These are phyloP conservation scores for Chloebia gouldiae DNA, from an alignment of 2,113 vertebrate genomes.

Conservation along the genomic window DNA sequence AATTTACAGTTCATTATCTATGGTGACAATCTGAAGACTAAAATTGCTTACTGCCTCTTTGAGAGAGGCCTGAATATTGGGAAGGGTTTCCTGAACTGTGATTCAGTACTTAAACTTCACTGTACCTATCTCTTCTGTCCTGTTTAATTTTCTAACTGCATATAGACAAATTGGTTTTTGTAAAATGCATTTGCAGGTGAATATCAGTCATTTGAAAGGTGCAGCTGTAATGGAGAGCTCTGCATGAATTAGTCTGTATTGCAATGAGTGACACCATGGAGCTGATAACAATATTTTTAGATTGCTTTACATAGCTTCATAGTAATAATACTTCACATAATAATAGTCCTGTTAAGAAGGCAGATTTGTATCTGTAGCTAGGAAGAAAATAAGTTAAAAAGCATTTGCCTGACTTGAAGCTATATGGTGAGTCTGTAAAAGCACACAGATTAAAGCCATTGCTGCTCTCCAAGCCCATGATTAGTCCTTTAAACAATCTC, in stretches of 20 bases:
- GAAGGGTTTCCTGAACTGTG: neutral
- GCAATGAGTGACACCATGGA: neutral
- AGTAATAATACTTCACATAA: slow-evolving; percentile 7
- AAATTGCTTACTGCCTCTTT: neutral
- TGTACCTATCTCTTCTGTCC: neutral
- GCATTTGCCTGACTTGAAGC: neutral
- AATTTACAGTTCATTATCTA: neutral
- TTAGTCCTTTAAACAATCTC: neutral
- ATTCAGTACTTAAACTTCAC: neutral
- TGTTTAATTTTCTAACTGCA: neutral
- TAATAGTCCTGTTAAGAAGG: neutral
- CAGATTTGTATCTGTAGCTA: neutral
- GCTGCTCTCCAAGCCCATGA: neutral
- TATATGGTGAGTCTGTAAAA: neutral
- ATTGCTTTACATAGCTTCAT: neutral
- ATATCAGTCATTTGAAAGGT: neutral
- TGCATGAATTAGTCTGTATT: neutral
- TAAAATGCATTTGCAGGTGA: neutral
- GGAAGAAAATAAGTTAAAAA: neutral
- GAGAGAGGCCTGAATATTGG: neutral
- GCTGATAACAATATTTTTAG: neutral
- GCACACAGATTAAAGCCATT: neutral
- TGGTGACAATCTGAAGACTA: neutral
- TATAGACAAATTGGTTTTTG: neutral
- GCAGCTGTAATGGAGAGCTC: neutral